phyloP scores from a whole-genome alignment of 2,797 vertebrate genomes.

The Macropodus opercularis region DNA sequence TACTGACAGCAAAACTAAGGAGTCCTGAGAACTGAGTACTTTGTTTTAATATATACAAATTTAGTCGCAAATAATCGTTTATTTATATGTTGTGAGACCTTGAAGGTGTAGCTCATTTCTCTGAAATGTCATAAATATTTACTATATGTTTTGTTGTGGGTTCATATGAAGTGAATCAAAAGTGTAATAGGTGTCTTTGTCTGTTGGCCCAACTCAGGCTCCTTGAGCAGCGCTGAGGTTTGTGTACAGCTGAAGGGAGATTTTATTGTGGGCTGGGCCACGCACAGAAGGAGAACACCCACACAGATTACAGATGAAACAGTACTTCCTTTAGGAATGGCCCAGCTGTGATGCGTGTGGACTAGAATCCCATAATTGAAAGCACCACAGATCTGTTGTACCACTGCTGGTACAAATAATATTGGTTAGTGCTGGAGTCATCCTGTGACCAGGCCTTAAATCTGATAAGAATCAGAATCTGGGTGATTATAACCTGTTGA shows the following conservation, averaged over 20 bases:
- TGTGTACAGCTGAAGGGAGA: constrained; percentile 49
- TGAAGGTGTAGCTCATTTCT: constrained; percentile 29
- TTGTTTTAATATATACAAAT: constrained; percentile 55
- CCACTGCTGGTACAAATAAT: constrained; percentile 47
- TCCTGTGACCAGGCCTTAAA: constrained; percentile 13
- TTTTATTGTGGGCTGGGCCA: constrained; percentile 41
- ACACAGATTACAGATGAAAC: constrained; percentile 66
- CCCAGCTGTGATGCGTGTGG: constrained; percentile 57
- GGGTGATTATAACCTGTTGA: constrained; percentile 18
- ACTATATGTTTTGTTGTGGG: constrained; percentile 40
- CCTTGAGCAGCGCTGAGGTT: constrained; percentile 13
- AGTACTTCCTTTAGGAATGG: constrained; percentile 38
- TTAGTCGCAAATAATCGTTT: constrained; percentile 28
- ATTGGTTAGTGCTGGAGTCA: constrained; percentile 14
- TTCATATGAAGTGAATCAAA: constrained; percentile 23
- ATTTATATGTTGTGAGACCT: constrained; percentile 53
- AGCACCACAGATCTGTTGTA: constrained; percentile 43
- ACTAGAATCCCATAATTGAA: constrained; percentile 65
- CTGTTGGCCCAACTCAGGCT: constrained; percentile 4
- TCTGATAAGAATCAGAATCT: constrained; percentile 3
- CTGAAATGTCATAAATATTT: constrained; percentile 43
- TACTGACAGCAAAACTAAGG: constrained; percentile 18
- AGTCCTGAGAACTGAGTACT: constrained; percentile 36
- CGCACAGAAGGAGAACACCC: constrained; percentile 44
- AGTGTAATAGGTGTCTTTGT: constrained; percentile 11